Evolutionary conservation across 2,888 invertebrate genomes (phyloP).

Genomic region (Ophion slaviceki): DNA sequence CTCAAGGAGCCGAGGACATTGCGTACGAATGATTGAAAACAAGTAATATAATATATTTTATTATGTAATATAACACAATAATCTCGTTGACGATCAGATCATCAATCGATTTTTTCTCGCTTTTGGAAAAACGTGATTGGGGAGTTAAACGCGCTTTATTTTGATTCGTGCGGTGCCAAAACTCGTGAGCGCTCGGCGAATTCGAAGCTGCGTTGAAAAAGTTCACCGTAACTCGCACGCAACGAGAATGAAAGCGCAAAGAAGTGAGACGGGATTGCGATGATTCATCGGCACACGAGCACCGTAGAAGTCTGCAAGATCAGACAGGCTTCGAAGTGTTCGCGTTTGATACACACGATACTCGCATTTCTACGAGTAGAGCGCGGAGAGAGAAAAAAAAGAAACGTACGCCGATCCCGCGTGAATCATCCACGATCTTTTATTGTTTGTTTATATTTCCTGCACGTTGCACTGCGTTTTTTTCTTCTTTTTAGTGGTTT

Average conservation of each 20-base stretch:
- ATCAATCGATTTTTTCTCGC: too few species aligned
- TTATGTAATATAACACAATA: too few species aligned
- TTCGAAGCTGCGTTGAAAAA: background rate
- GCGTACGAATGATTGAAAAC: too few species aligned
- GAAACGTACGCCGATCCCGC: conserved; percentile 9
- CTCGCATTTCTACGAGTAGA: background rate
- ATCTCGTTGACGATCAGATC: too few species aligned
- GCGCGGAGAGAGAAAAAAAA: background rate
- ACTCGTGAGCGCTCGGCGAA: too few species aligned
- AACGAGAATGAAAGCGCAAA: conserved; percentile 10
- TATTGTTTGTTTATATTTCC: conserved; percentile 9
- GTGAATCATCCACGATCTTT: conserved; percentile 22
- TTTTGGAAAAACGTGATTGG: too few species aligned
- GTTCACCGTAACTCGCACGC: conserved; percentile 10
- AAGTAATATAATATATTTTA: too few species aligned
- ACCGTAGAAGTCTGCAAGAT: conserved; percentile 4
- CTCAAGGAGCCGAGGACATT: too few species aligned
- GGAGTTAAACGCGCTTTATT: too few species aligned
- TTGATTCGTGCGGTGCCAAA: too few species aligned
- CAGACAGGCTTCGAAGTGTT: conserved; percentile 20
- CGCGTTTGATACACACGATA: conserved; percentile 12
- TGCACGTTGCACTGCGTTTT: background rate
- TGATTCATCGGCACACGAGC: conserved; percentile 24
- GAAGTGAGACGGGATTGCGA: conserved; percentile 15
- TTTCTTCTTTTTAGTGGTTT: too few species aligned